These are phyloP conservation scores for Drosophila quasianomalipes DNA, from an alignment of 2,888 invertebrate species.

Conservation along the genomic window DNA sequence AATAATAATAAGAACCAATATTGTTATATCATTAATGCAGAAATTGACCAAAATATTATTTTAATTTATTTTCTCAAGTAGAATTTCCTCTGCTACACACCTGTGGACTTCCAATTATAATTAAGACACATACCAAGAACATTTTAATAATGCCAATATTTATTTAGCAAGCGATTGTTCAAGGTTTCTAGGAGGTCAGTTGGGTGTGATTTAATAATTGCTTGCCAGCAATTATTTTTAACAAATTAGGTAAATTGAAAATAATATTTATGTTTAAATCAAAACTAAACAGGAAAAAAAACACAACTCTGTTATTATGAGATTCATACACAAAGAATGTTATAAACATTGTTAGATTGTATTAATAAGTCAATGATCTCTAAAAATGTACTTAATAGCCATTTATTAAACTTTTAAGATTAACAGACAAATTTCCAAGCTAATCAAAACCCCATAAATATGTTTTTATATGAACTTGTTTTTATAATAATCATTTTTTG, in stretches of 20 bases:
- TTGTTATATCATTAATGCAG: neutral
- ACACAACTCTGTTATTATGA: neutral
- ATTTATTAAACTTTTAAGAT: neutral
- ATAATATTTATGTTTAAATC: constrained; percentile 3
- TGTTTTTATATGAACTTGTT: no score
- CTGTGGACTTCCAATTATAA: neutral
- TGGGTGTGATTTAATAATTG: constrained; percentile 7
- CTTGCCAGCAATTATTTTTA: constrained; percentile 3
- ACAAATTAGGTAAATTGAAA: neutral
- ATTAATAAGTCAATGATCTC: neutral
- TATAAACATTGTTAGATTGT: neutral
- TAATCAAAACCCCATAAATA: neutral
- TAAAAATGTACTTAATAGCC: neutral
- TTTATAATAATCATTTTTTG: neutral
- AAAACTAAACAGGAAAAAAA: neutral
- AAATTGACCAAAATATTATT: neutral
- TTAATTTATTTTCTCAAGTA: no score
- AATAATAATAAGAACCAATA: neutral
- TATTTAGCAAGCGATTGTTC: neutral
- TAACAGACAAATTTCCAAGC: neutral
- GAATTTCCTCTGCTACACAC: neutral
- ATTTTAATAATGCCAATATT: neutral
- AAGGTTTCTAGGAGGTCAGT: neutral
- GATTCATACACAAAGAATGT: neutral
- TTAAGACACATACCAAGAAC: neutral